Evolutionary conservation across 92 coral and sea anemone species (phyloP).

Genomic region (Chrysogorgia sp.): DNA sequence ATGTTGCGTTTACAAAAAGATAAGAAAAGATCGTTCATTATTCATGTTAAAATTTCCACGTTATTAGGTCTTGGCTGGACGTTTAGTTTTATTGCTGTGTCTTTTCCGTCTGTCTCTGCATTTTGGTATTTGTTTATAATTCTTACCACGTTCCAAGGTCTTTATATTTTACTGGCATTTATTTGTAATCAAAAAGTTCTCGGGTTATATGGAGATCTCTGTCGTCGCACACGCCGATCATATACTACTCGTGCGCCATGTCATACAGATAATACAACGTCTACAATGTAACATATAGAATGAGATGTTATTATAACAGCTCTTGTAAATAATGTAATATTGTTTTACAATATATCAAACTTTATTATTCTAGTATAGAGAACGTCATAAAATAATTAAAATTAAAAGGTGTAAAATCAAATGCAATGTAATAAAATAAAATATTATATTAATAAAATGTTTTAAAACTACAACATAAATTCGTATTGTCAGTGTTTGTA

Average conservation of each 20-base stretch:
- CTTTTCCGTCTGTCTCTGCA: constrained; percentile 57
- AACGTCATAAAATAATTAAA: background rate
- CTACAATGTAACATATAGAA: background rate
- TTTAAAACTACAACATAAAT: too few species aligned
- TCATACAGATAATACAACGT: background rate
- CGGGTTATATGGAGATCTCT: background rate
- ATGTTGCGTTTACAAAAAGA: constrained; percentile 72
- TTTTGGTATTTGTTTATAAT: constrained; percentile 83
- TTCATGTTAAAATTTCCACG: constrained; percentile 75
- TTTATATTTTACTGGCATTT: constrained; percentile 85
- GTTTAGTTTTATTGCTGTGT: constrained; percentile 79
- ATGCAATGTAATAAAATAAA: too few species aligned
- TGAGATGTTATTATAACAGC: background rate
- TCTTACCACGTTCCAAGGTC: constrained; percentile 73
- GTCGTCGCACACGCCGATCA: background rate
- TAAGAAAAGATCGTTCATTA: constrained; percentile 64
- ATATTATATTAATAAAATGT: too few species aligned
- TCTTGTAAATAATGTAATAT: too few species aligned
- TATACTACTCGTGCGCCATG: background rate
- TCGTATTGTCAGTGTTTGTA: background rate
- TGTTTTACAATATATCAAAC: too few species aligned
- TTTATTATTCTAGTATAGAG: too few species aligned
- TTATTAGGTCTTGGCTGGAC: constrained; percentile 94
- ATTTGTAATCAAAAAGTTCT: constrained; percentile 65
- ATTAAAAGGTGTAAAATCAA: too few species aligned